Conservation (phyloP, 2,888 invertebrate genomes). For the Thymelicus sylvestris region DNA sequence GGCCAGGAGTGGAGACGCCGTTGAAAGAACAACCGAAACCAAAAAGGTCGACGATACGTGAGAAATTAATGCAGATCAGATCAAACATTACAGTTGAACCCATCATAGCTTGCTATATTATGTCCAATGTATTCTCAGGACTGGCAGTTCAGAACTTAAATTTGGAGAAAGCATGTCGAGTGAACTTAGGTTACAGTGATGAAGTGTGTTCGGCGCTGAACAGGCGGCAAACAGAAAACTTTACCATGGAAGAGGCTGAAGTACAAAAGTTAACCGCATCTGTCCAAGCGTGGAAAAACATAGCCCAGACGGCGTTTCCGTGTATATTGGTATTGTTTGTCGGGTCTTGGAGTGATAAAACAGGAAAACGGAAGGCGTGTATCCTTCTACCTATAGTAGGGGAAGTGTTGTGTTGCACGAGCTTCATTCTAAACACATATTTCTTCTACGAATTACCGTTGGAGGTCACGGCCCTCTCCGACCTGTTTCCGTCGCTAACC, state of each 20-base stretch:
- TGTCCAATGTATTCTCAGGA: conserved; percentile 88
- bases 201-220: conserved; percentile 91
- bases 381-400: conserved; percentile 84
- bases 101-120: conserved; percentile 87
- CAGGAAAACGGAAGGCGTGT: conserved; percentile 84
- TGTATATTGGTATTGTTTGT: conserved; percentile 83
- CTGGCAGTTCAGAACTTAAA: conserved; percentile 93
- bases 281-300: conserved; percentile 84
- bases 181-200: conserved; percentile 90
- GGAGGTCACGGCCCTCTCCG: conserved; percentile 83
- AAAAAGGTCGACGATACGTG: conserved; percentile 62
- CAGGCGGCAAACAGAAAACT: conserved; percentile 88
- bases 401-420: conserved; percentile 80
- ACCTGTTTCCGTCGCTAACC: conserved; percentile 82
- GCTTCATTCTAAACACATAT: conserved; percentile 83
- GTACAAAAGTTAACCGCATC: conserved; percentile 86
- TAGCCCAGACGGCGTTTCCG: conserved; percentile 83
- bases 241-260: conserved; percentile 86
- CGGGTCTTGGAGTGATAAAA: conserved; percentile 87
- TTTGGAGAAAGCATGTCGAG: conserved; percentile 93
- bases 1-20: conserved; percentile 55
- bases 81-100: conserved; percentile 89
- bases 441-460: conserved; percentile 85
- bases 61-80: conserved; percentile 80
- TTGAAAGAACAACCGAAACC: conserved; percentile 56